A percentile compares a stretch with the other conserved stretches of the same genome.
Conservation (phyloP, 2,797 vertebrate species). For the Podarcis siculus region DNA sequence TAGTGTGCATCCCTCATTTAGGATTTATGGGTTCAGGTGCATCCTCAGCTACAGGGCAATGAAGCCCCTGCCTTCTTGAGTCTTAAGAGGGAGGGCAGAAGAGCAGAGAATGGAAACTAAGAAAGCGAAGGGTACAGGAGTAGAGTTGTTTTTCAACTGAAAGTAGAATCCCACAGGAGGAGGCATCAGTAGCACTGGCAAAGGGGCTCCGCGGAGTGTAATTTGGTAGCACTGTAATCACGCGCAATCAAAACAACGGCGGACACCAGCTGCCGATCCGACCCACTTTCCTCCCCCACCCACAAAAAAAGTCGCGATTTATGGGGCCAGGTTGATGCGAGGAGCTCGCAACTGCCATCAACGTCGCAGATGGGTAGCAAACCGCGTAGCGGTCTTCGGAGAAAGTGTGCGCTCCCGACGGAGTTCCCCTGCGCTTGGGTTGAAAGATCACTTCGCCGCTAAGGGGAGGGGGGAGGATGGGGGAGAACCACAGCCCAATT, state of each 20-base stretch:
- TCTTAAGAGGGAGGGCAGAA: constrained; percentile 26
- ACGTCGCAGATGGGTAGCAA: neutral
- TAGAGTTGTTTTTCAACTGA: constrained; percentile 11
- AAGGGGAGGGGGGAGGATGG: constrained; percentile 20
- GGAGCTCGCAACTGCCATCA: neutral
- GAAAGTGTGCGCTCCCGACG: neutral
- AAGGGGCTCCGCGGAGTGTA: neutral
- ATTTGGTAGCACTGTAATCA: neutral
- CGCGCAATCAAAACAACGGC: constrained; percentile 17
- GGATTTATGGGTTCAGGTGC: constrained; percentile 47
- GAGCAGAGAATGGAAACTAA: constrained; percentile 12
- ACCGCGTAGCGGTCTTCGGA: neutral
- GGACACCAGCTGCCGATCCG: constrained; percentile 18
- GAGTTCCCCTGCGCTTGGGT: neutral
- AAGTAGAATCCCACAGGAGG: constrained; percentile 4
- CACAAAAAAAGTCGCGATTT: neutral
- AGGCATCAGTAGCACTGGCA: neutral
- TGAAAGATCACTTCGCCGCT: constrained; percentile 26
- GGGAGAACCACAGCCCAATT: neutral
- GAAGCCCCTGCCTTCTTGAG: constrained; percentile 32
- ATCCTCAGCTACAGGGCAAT: constrained; percentile 44
- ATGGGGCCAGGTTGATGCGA: neutral
- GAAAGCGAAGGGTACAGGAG: neutral
- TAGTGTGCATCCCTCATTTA: neutral
- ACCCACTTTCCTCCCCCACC: neutral